phyloP scores from a whole-genome alignment of 1,140 invertebrate species.

The Hyphantria cunea region DNA sequence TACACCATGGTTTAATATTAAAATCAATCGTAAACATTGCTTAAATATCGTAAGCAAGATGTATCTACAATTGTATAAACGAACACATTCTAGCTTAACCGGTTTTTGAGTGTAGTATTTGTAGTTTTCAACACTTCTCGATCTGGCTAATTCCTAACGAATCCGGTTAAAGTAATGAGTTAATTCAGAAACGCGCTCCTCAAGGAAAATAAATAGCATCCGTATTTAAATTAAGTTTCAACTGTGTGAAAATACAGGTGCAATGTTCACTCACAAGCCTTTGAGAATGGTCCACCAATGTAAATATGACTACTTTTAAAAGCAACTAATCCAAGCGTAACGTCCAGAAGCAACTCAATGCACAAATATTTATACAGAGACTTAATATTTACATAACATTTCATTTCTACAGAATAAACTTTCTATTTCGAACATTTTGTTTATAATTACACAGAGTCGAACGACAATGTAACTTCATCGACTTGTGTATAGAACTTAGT shows the following conservation, averaged over 20 bases:
- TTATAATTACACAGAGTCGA: constrained; percentile 12
- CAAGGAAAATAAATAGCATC: constrained; percentile 20
- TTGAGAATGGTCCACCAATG: constrained; percentile 45
- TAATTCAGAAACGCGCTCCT: constrained; percentile 7
- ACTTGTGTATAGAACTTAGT: too few relatives aligned
- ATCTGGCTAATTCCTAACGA: constrained; percentile 6
- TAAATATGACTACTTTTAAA: constrained; percentile 53
- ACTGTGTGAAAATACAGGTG: constrained; percentile 27
- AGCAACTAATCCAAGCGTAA: constrained; percentile 50
- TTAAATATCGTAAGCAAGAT: constrained; percentile 13
- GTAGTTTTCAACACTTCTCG: constrained; percentile 9
- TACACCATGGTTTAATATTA: not conserved
- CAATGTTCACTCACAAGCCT: constrained; percentile 29
- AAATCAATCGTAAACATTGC: constrained; percentile 1
- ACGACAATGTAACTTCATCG: not conserved
- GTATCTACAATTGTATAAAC: not conserved
- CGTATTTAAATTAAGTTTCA: constrained; percentile 27
- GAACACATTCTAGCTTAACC: too few relatives aligned
- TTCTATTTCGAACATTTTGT: constrained; percentile 41
- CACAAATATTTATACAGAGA: constrained; percentile 54
- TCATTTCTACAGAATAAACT: constrained; percentile 51
- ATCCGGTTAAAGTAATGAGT: not conserved
- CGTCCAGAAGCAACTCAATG: constrained; percentile 49
- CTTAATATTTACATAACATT: constrained; percentile 61
- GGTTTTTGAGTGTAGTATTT: too few relatives aligned